phyloP scores from a whole-genome alignment of 2,797 vertebrate genomes.

The Philypnodon macrostomus region DNA sequence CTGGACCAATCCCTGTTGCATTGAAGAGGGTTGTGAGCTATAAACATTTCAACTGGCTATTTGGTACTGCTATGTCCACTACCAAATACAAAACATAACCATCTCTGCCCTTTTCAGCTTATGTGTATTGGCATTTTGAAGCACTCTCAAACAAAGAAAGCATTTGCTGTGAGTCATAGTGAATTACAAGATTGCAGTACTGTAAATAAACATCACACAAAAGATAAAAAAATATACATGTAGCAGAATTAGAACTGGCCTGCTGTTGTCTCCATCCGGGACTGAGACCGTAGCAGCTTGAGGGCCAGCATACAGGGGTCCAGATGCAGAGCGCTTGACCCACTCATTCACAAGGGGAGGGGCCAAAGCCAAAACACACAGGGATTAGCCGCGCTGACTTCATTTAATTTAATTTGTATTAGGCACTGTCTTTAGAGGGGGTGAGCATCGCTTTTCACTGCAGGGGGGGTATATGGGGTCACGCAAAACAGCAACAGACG shows the following conservation, averaged over 20 bases:
- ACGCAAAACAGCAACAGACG: conserved; percentile 72
- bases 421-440: conserved; percentile 66
- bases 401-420: conserved; percentile 82
- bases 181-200: conserved; percentile 26
- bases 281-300: conserved; percentile 66
- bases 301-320: conserved; percentile 60
- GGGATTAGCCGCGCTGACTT: conserved; percentile 77
- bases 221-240: conserved; percentile 20
- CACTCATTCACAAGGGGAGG: conserved; percentile 38
- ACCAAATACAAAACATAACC: no score
- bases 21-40: no score
- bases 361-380: conserved; percentile 70
- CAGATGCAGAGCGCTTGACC: conserved; percentile 78
- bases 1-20: no score
- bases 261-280: conserved; percentile 54
- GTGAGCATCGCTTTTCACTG: conserved; percentile 68
- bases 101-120: no score
- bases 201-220: conserved; percentile 9
- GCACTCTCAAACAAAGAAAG: no score
- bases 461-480: conserved; percentile 45
- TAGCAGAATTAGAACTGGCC: conserved; percentile 43
- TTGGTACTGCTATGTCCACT: no score
- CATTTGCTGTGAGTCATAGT: conserved; percentile 29
- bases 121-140: no score
- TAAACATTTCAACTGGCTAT: no score